phyloP scores from a whole-genome alignment of 2,797 vertebrate genomes.

The Peromyscus melanophrys region DNA sequence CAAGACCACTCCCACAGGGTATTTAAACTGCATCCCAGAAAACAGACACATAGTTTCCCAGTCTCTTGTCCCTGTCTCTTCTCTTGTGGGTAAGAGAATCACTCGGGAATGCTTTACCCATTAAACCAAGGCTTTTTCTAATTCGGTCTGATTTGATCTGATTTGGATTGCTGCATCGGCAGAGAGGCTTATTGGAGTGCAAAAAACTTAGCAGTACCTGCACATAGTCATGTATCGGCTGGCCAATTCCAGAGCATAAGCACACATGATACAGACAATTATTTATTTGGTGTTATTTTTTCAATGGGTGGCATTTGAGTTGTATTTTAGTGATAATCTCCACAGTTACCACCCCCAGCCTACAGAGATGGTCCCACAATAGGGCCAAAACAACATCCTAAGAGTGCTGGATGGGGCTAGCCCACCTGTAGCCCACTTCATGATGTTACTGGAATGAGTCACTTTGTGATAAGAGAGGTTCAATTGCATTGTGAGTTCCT shows the following conservation, averaged over 20 bases:
- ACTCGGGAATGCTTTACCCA: too few relatives aligned
- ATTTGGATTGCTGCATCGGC: too few relatives aligned
- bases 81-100: too few relatives aligned
- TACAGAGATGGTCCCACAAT: neutral
- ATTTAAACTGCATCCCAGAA: too few relatives aligned
- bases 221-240: neutral
- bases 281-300: neutral
- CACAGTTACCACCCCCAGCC: neutral
- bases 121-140: too few relatives aligned
- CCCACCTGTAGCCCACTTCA: neutral
- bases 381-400: neutral
- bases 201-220: neutral
- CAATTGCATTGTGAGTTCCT: neutral
- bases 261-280: neutral
- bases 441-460: neutral
- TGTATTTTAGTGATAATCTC: neutral
- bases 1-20: too few relatives aligned
- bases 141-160: too few relatives aligned
- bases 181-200: too few relatives aligned
- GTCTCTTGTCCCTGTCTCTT: too few relatives aligned
- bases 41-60: too few relatives aligned
- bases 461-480: neutral
- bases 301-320: neutral
- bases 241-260: neutral
- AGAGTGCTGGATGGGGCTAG: neutral